phyloP scores from a whole-genome alignment of 2,797 vertebrate species.

The Gouania willdenowi region DNA sequence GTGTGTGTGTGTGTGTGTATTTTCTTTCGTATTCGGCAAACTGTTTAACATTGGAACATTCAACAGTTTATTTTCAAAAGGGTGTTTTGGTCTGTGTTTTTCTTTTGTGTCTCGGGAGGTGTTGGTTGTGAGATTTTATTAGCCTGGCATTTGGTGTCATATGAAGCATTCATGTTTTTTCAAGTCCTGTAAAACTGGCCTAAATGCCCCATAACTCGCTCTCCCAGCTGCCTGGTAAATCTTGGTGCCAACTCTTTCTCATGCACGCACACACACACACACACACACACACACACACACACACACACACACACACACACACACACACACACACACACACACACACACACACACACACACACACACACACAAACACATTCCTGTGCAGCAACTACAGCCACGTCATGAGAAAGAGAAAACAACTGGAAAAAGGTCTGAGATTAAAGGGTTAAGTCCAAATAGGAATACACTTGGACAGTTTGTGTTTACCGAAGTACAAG shows the following conservation, averaged over 20 bases:
- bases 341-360: slow-evolving; percentile 25
- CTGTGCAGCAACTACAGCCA: slow-evolving; percentile 18
- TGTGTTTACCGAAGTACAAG: no score
- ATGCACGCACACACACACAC: slow-evolving; percentile 19
- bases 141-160: slow-evolving; percentile 53
- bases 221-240: slow-evolving; percentile 18
- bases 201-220: slow-evolving; percentile 57
- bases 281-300: slow-evolving; percentile 16
- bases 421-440: slow-evolving; percentile 32
- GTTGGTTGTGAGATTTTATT: slow-evolving; percentile 48
- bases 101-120: slow-evolving; percentile 28
- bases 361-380: slow-evolving; percentile 14
- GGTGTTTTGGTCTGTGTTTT: slow-evolving; percentile 17
- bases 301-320: slow-evolving; percentile 19
- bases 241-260: slow-evolving; percentile 25
- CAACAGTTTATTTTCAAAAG: slow-evolving; percentile 19
- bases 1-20: neutral
- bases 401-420: no score
- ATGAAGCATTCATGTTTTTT: slow-evolving; percentile 54
- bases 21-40: slow-evolving; percentile 15
- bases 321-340: slow-evolving; percentile 19
- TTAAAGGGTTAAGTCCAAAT: slow-evolving; percentile 42
- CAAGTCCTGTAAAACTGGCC: slow-evolving; percentile 49
- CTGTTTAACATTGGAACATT: slow-evolving; percentile 27
- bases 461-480: slow-evolving; percentile 16